Evolutionary conservation across 2,888 invertebrate species (phyloP), one percentile per base, ranked within the genome.

Genomic region (Drosophila prostipennis): DNA sequence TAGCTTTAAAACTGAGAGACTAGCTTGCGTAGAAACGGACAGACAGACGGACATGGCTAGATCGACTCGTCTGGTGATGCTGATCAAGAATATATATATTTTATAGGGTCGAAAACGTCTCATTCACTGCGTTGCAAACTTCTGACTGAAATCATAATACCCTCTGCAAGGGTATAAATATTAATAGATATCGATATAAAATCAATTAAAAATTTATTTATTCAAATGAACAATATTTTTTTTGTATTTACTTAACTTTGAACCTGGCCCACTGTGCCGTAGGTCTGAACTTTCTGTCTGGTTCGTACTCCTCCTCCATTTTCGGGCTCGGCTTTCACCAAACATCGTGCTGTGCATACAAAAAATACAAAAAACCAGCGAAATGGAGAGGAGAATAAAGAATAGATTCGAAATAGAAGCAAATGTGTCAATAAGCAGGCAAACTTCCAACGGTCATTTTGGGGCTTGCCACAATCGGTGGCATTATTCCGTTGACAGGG

Each of bases 241-340:
- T 10, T 13, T 11, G 4, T n/a, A 37, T 10, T 11, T 37, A 10
- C 26, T 3, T 6, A 26, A 7, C 29, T n/a, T 4, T 26, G 6
- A 29, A 7, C 29, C 3, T 16, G 16, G 19, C 57, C 36, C 49
- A 64, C 51, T 43, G 65, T 65, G 11, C 16, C 37, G 32, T 37
- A 23, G 14, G 26, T 54, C 8, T 36, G n/a, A 42, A 46, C 32
- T 57, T 16, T 51, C 34, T 34, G 11, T 51, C 16, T 45, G 43
- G 19, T 6, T 32, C 43, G 26, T n/a, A 51, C 32, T 32, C 32
- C 63, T n/a, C 63, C 32, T 29, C 43, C 16, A 34, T 13, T 34
- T 60, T 48, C 13, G 72, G 87, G 85, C 65, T 78, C 68, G 81
- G 87, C 80, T 84, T 84, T 87, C 80, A 84, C 87, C 87, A 75